Conservation (phyloP, 2,888 invertebrate genomes). For the Lampropteryx suffumata region DNA sequence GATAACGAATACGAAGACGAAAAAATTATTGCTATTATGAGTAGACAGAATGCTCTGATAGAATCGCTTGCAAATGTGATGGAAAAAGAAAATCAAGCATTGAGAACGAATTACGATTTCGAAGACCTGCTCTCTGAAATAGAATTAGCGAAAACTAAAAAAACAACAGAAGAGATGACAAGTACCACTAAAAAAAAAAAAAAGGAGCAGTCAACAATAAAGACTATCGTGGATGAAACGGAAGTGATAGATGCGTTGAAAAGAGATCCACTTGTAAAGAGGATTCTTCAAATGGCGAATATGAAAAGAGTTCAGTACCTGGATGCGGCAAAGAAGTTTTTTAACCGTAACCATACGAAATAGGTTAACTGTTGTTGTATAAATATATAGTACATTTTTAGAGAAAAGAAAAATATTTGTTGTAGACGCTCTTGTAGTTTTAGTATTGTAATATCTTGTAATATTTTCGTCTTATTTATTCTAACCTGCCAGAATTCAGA, state of each 20-base stretch:
- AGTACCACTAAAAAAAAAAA: neutral
- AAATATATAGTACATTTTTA: too few species aligned
- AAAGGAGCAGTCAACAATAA: slow-evolving; percentile 33
- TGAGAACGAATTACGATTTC: slow-evolving; percentile 33
- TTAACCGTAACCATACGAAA: too few species aligned
- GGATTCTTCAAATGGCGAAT: slow-evolving; percentile 55
- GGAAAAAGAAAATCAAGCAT: slow-evolving; percentile 15
- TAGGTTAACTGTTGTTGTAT: too few species aligned
- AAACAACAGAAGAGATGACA: neutral
- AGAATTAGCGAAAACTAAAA: slow-evolving; percentile 4
- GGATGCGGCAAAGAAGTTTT: slow-evolving; percentile 27
- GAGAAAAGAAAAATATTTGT: too few species aligned
- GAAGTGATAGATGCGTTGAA: slow-evolving; percentile 48
- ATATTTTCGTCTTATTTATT: too few species aligned
- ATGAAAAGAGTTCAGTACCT: slow-evolving; percentile 47
- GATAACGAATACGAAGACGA: slow-evolving; percentile 4
- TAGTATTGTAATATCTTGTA: too few species aligned
- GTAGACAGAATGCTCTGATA: slow-evolving; percentile 33
- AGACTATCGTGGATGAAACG: slow-evolving; percentile 53
- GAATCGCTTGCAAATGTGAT: slow-evolving; percentile 34
- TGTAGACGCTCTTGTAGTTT: too few species aligned
- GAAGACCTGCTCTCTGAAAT: slow-evolving; percentile 27
- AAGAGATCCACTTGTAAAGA: slow-evolving; percentile 52
- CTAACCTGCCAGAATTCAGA: too few species aligned
- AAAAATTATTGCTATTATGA: slow-evolving; percentile 14